Conservation (phyloP, 2,113 vertebrate genomes). For the Mustela nigripes region DNA sequence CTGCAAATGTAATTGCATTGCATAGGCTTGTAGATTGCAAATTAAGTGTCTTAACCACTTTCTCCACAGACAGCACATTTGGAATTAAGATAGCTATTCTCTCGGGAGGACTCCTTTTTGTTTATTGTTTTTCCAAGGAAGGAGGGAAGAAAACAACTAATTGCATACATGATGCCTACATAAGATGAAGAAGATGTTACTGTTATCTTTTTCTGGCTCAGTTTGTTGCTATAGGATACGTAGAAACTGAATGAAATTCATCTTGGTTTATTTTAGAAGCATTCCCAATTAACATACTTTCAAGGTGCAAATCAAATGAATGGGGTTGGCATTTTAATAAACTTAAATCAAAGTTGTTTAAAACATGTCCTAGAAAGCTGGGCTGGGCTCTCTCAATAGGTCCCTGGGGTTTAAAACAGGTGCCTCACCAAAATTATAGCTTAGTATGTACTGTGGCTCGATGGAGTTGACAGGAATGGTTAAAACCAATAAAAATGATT, state of each 20-base stretch:
- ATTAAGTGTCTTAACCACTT: neutral
- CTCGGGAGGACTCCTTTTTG: neutral
- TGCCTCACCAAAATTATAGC: neutral
- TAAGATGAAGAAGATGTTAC: neutral
- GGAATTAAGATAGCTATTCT: neutral
- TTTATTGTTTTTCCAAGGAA: neutral
- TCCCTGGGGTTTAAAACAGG: neutral
- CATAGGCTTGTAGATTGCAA: neutral
- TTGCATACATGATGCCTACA: neutral
- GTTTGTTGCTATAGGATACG: neutral
- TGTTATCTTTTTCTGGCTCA: slow-evolving; percentile 29
- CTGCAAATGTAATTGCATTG: neutral
- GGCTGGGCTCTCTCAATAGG: neutral
- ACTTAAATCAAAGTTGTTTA: slow-evolving; percentile 38
- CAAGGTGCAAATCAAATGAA: neutral
- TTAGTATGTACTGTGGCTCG: neutral
- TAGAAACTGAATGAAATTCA: slow-evolving; percentile 7
- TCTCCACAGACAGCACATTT: neutral
- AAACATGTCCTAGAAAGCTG: neutral
- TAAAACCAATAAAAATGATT: neutral
- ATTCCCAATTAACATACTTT: slow-evolving; percentile 35
- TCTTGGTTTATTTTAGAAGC: slow-evolving; percentile 55
- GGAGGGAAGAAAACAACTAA: neutral
- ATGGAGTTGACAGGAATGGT: neutral
- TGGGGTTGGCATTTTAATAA: neutral